These are phyloP conservation scores for Triplophysa dalaica DNA, from an alignment of 2,113 vertebrate genomes.

Conservation along the genomic window DNA sequence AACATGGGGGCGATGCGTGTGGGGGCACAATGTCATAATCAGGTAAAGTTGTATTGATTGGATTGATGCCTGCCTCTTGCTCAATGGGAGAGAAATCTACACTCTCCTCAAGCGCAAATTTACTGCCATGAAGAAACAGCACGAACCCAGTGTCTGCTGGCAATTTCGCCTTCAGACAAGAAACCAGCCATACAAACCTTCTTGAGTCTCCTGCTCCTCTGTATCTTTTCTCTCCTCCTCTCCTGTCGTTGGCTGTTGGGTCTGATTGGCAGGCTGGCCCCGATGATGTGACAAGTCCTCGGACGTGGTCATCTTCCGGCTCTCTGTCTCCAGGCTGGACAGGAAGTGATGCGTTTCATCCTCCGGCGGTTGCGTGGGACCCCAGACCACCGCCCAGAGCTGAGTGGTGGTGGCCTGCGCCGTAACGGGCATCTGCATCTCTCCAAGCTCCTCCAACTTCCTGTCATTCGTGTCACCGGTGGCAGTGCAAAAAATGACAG, in stretches of 20 bases:
- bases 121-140: not conserved
- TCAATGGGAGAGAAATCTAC: conserved; percentile 36
- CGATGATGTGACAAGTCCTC: conserved; percentile 64
- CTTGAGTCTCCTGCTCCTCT: conserved; percentile 67
- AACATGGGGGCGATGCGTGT: conserved; percentile 20
- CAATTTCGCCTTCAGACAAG: not conserved
- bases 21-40: conserved; percentile 5
- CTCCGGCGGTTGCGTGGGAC: conserved; percentile 75
- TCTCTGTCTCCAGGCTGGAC: conserved; percentile 70
- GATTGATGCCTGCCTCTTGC: conserved; percentile 29
- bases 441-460: conserved; percentile 51
- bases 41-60: conserved; percentile 30
- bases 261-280: conserved; percentile 53
- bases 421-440: conserved; percentile 72
- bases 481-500: conserved; percentile 64
- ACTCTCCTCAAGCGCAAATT: conserved; percentile 23
- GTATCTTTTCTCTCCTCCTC: conserved; percentile 59
- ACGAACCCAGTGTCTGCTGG: not conserved
- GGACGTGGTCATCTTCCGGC: conserved; percentile 53
- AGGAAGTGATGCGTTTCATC: conserved; percentile 77
- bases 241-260: conserved; percentile 58
- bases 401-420: conserved; percentile 76
- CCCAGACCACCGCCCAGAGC: conserved; percentile 78
- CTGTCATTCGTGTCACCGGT: conserved; percentile 68
- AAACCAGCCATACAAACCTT: conserved; percentile 63